Evolutionary conservation across 2,113 vertebrate species (phyloP), one percentile per base, ranked within the genome.

Genomic region (Falcunculus frontatus): DNA sequence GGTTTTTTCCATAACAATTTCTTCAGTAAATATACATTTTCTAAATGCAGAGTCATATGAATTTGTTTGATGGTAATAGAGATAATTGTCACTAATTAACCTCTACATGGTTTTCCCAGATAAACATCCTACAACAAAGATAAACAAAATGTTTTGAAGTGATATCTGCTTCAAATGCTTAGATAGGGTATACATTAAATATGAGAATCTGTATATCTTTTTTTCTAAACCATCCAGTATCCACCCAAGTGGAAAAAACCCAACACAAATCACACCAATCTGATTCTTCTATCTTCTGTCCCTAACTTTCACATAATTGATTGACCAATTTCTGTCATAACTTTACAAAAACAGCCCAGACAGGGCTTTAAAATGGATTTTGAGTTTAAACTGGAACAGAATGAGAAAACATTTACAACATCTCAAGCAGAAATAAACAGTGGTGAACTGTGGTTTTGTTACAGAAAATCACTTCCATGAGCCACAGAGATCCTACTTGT

Each of bases 81-180:
- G 60, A 81, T 92, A 95, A 93, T 87, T 89, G 73, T 67, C 32
- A 42, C 68, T 92, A 93, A 95, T 93, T 90, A 96, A 92, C 72
- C 55, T 95, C 72, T 81, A 30, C 44, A 42, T 56, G 39, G 22
- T 81, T 93, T 80, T 84, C n/a, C 32, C 29, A 81, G 68, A 93
- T 84, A 90, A 96, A 84, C 16, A 87, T 84, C 63, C 78, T 68
- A 80, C 75, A 95, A 77, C 16, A 87, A 69, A 94, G 44, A 91
- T 73, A 94, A 91, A 83, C 37, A 86, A 84, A 90, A 90, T 46
- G 44, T 69, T 67, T 90, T 72, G 18, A 78, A 93, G 56, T 33
- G 6, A 65, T 81, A 89, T 46, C 32, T 80, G 29, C n/a, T 88
- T 80, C 82, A 93, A 93, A 80, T 74, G 19, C 32, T 68, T 76